Conservation (phyloP, 1,140 invertebrate genomes). For the Bradysia coprophila region DNA sequence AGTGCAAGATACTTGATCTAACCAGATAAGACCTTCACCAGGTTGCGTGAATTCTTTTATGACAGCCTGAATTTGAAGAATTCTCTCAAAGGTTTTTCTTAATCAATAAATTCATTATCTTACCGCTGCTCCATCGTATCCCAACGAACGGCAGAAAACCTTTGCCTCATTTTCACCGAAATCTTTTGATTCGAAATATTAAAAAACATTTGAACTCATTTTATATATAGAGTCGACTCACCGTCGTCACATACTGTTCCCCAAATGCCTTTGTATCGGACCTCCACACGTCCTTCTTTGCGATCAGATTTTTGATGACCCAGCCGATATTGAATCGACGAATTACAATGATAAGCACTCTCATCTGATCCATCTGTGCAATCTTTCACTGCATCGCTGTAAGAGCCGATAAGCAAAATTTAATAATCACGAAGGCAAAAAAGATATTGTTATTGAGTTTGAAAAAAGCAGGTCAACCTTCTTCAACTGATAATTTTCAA, state of each 20-base stretch:
- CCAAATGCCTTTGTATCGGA: conserved; percentile 49
- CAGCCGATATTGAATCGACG: conserved; percentile 38
- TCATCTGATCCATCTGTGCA: conserved; percentile 54
- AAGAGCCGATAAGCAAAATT: neutral
- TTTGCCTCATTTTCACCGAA: conserved; percentile 44
- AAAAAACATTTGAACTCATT: no score
- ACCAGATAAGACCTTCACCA: conserved; percentile 48
- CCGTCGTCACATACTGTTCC: conserved; percentile 65
- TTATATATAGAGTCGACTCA: no score
- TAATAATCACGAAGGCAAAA: neutral
- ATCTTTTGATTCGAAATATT: no score
- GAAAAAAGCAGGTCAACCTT: no score
- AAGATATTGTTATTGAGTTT: no score
- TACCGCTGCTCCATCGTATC: conserved; percentile 33
- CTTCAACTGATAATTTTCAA: no score
- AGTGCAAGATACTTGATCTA: conserved; percentile 47
- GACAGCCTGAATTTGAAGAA: no score
- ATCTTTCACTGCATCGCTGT: conserved; percentile 27
- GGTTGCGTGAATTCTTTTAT: conserved; percentile 6
- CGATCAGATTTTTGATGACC: conserved; percentile 31
- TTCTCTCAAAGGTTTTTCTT: no score
- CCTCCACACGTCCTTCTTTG: conserved; percentile 51
- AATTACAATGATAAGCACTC: conserved; percentile 33
- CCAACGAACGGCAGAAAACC: conserved; percentile 42
- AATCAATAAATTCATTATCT: conserved; percentile 1